phyloP scores from a whole-genome alignment of 2,888 invertebrate species.

The Melanotus villosus region DNA sequence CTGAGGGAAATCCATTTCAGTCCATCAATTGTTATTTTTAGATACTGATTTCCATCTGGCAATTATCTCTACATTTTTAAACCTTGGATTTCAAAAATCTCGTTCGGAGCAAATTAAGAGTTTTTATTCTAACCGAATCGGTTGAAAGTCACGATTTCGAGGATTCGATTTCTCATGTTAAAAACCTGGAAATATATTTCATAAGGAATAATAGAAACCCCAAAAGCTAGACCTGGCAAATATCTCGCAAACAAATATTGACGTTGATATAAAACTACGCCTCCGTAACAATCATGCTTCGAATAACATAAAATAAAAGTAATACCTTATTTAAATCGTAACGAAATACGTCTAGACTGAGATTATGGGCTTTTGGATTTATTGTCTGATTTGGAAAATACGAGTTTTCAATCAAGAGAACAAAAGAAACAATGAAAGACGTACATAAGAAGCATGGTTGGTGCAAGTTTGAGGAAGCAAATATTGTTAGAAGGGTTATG shows the following conservation, averaged over 20 bases:
- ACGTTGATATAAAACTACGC: not conserved
- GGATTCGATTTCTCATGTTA: no score
- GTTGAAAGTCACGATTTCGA: no score
- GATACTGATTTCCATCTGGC: no score
- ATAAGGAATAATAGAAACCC: not conserved
- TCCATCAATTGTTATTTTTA: no score
- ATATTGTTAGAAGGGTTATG: no score
- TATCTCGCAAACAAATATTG: constrained; percentile 11
- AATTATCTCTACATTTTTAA: no score
- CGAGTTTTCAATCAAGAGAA: no score
- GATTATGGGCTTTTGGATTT: constrained; percentile 1
- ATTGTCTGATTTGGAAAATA: constrained; percentile 17
- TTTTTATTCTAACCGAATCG: no score
- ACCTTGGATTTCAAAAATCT: no score
- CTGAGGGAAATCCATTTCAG: no score
- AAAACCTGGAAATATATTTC: not conserved
- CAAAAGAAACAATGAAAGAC: constrained; percentile 23
- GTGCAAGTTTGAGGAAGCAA: not conserved
- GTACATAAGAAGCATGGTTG: not conserved
- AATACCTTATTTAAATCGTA: not conserved
- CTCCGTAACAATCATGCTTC: not conserved
- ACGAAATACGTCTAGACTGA: no score
- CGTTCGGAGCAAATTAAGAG: no score
- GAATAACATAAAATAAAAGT: constrained; percentile 16
- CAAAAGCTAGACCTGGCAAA: not conserved